Conservation (phyloP, 2,888 invertebrate species). For the Blastobasis lacticolella region DNA sequence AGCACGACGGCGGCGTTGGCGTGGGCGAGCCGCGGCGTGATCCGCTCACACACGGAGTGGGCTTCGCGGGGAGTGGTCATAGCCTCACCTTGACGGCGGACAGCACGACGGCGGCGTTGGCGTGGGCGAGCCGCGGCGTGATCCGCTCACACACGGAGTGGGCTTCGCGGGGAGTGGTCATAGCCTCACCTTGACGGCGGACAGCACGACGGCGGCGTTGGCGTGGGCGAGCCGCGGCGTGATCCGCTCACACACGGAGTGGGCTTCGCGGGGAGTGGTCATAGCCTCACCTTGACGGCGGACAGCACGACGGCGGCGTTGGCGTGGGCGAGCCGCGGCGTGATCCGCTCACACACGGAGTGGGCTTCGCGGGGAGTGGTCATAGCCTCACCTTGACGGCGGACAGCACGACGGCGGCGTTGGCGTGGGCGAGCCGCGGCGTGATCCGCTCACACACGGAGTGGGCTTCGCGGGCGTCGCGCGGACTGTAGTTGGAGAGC, state of each 20-base stretch:
- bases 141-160: no score
- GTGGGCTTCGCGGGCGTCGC: conserved; percentile 98
- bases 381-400: conserved; percentile 88
- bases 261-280: neutral
- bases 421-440: conserved; percentile 97
- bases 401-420: conserved; percentile 98
- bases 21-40: no score
- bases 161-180: no score
- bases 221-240: neutral
- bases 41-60: no score
- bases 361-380: neutral
- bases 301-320: neutral
- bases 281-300: no score
- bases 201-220: neutral
- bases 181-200: no score
- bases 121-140: no score
- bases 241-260: neutral
- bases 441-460: conserved; percentile 98
- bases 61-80: no score
- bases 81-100: no score
- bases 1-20: no score
- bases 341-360: neutral
- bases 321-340: neutral
- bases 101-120: no score
- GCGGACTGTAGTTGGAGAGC: conserved; percentile 95